Percentiles rank a stretch among this genome's conserved stretches.
These are phyloP conservation scores for Chrysocyon brachyurus DNA, from an alignment of 2,797 vertebrate genomes.

Conservation along the genomic window DNA sequence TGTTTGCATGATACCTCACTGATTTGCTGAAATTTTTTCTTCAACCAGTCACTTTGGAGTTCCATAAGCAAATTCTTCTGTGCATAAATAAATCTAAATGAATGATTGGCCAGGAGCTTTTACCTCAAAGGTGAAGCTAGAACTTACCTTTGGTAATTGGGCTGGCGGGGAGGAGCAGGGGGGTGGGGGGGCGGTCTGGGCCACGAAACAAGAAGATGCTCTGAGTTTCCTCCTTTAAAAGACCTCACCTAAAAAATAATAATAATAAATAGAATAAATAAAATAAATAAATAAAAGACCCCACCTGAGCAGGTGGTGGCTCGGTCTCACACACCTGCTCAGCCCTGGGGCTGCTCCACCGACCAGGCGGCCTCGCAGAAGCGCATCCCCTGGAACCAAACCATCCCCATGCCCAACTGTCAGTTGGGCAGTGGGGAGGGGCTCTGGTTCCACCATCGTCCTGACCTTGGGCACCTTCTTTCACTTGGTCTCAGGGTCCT, in stretches of 20 bases:
- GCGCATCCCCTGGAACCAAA: too few relatives aligned
- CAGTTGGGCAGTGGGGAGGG: not conserved
- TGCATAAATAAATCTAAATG: slow-evolving; percentile 60
- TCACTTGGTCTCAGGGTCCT: slow-evolving; percentile 17
- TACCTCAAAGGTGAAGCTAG: slow-evolving; percentile 2
- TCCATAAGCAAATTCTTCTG: slow-evolving; percentile 67
- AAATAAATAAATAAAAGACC: not conserved
- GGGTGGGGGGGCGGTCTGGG: not conserved
- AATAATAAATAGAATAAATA: too few relatives aligned
- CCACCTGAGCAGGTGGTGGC: not conserved
- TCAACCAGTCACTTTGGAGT: slow-evolving; percentile 59
- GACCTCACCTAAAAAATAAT: not conserved
- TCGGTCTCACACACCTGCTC: rapidly evolving
- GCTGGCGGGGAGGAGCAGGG: not conserved
- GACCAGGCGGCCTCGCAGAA: not conserved
- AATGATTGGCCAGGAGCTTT: slow-evolving; percentile 42
- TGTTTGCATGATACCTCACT: slow-evolving; percentile 57
- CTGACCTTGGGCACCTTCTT: not conserved
- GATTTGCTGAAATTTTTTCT: slow-evolving; percentile 64
- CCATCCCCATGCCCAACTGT: too few relatives aligned
- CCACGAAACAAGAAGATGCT: slow-evolving; percentile 1
- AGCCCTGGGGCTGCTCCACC: not conserved
- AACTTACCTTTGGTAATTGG: slow-evolving; percentile 26
- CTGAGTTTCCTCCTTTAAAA: slow-evolving; percentile 35
- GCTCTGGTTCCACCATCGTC: not conserved